Percentiles rank a stretch among this genome's conserved stretches.
Evolutionary conservation across 2,888 invertebrate species (phyloP).

Genomic region (Tipula confusa): DNA sequence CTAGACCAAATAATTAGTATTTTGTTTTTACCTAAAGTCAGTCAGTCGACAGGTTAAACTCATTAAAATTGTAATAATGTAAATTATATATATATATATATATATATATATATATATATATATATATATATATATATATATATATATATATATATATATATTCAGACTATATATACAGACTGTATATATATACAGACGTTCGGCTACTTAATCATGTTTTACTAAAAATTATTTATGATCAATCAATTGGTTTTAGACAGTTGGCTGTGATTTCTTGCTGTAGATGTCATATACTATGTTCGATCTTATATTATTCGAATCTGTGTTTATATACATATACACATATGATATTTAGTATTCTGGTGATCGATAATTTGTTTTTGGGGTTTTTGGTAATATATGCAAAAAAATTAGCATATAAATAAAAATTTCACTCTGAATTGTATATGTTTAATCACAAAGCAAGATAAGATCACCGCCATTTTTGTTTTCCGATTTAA

Average conservation of each 20-base stretch:
- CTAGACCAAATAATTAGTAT: background rate
- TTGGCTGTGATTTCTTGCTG: background rate
- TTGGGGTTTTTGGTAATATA: background rate
- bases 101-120: too few species aligned
- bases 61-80: background rate
- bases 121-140: too few species aligned
- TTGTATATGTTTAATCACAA: background rate
- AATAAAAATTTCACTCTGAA: background rate
- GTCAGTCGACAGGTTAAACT: slow-evolving; percentile 3
- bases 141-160: too few species aligned
- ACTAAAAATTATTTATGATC: background rate
- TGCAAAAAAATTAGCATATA: slow-evolving; percentile 7
- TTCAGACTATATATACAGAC: too few species aligned
- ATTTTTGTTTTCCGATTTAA: background rate
- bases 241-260: background rate
- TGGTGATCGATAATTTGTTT: background rate
- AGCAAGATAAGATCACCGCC: slow-evolving; percentile 5
- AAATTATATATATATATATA: background rate
- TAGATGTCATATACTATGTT: background rate
- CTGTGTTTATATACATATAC: background rate
- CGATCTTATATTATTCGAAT: background rate
- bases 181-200: background rate
- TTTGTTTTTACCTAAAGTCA: background rate
- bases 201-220: background rate
- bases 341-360: background rate